phyloP scores from a whole-genome alignment of 2,888 invertebrate species.

The Noctua comes region DNA sequence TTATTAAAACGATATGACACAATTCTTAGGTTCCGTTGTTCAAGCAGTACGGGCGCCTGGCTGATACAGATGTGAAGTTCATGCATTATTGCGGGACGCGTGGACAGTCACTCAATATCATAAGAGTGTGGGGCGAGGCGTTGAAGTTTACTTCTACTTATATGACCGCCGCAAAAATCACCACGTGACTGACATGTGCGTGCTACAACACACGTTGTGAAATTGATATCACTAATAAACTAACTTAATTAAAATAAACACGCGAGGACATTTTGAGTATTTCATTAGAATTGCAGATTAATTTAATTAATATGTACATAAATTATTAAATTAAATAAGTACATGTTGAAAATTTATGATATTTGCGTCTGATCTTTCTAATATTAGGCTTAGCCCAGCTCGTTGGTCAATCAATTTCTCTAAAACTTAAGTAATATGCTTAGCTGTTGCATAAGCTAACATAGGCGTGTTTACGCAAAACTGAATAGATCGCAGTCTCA shows the following conservation, averaged over 20 bases:
- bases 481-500: background rate
- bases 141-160: background rate
- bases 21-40: background rate
- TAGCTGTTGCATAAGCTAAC: background rate
- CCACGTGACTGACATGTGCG: background rate
- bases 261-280: background rate
- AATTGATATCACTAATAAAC: constrained; percentile 24
- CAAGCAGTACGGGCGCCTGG: background rate
- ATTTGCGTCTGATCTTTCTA: constrained; percentile 1
- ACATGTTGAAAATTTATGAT: constrained; percentile 2
- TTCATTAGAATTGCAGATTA: constrained; percentile 41
- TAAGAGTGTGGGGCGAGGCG: background rate
- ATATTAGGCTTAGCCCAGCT: background rate
- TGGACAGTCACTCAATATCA: background rate
- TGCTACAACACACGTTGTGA: background rate
- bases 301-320: constrained; percentile 27
- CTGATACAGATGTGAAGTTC: background rate
- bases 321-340: constrained; percentile 17
- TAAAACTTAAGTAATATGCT: background rate
- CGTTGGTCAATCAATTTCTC: background rate
- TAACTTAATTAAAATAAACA: constrained; percentile 12
- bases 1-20: background rate
- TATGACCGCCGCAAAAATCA: too few species aligned
- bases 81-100: background rate
- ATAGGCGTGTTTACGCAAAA: background rate